Conservation (phyloP, 1,140 invertebrate genomes). For the Meloidogyne floridensis region DNA sequence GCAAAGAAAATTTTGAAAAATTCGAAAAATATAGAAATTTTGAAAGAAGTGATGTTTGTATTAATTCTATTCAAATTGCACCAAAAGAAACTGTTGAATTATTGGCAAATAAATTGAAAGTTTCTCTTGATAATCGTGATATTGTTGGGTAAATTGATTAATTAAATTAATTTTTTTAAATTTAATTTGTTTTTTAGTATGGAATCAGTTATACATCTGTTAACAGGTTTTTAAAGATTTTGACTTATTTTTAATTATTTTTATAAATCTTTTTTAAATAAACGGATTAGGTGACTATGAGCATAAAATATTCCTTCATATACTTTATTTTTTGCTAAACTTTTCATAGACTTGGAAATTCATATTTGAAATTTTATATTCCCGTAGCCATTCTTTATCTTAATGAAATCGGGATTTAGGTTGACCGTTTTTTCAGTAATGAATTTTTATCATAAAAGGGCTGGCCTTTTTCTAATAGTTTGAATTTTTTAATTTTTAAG, state of each 20-base stretch:
- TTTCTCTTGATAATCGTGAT: constrained; percentile 16
- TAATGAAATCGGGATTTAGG: no score
- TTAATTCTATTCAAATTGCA: constrained; percentile 29
- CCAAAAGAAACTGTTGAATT: constrained; percentile 18
- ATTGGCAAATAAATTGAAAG: constrained; percentile 12
- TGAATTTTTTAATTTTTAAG: constrained; percentile 4
- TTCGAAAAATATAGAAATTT: constrained; percentile 25
- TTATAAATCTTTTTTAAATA: no score
- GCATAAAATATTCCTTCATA: no score
- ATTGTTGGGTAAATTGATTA: background rate
- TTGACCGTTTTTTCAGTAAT: no score
- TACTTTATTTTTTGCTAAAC: no score
- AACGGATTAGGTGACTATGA: background rate
- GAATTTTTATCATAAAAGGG: no score
- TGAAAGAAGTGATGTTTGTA: constrained; percentile 28
- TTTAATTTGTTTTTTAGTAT: constrained; percentile 1
- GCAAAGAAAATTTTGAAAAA: constrained; percentile 21
- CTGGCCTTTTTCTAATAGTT: no score
- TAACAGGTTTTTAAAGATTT: background rate
- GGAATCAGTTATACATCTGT: constrained; percentile 15
- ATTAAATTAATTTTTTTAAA: background rate
- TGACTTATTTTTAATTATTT: background rate
- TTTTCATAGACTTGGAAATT: no score
- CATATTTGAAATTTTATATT: no score
- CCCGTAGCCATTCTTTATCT: no score